phyloP scores from a whole-genome alignment of 2,113 vertebrate genomes.

The Nematolebias whitei region DNA sequence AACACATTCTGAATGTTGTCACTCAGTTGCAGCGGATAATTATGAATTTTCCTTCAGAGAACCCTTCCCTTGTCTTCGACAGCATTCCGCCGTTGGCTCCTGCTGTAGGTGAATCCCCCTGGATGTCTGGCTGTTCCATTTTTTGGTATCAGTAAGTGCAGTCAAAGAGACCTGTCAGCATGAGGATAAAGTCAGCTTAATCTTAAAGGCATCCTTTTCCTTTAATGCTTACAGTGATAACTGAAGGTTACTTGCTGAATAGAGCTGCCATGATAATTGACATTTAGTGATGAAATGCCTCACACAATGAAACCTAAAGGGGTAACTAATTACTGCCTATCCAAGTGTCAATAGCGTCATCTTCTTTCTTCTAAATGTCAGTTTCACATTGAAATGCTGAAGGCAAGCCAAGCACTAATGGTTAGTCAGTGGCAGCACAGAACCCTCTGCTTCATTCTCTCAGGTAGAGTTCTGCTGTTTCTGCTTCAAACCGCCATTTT shows the following conservation, averaged over 20 bases:
- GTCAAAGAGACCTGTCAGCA: conserved; percentile 56
- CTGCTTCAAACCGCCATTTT: conserved; percentile 1
- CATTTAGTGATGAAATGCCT: conserved; percentile 80
- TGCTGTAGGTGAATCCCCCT: conserved; percentile 25
- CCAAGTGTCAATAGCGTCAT: conserved; percentile 75
- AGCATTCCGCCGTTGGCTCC: not conserved
- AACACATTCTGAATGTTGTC: not conserved
- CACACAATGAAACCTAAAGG: conserved; percentile 72
- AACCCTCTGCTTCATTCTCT: conserved; percentile 44
- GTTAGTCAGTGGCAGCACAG: conserved; percentile 41
- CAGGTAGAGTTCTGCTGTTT: conserved; percentile 38
- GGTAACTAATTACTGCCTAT: conserved; percentile 76
- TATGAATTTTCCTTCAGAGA: conserved; percentile 1
- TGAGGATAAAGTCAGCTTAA: conserved; percentile 72
- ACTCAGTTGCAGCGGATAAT: not conserved
- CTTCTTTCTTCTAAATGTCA: conserved; percentile 78
- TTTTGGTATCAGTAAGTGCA: conserved; percentile 50
- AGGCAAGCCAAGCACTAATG: conserved; percentile 52
- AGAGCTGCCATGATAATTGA: conserved; percentile 78
- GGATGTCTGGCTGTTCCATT: conserved; percentile 41
- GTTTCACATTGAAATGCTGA: conserved; percentile 73
- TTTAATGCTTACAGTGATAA: conserved; percentile 71
- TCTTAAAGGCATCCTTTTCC: conserved; percentile 66
- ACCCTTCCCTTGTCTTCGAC: not conserved
- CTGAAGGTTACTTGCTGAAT: conserved; percentile 74